Evolutionary conservation across 2,888 invertebrate genomes (phyloP), one percentile per base, ranked within the genome.

Genomic region (Tetragnatha montana): DNA sequence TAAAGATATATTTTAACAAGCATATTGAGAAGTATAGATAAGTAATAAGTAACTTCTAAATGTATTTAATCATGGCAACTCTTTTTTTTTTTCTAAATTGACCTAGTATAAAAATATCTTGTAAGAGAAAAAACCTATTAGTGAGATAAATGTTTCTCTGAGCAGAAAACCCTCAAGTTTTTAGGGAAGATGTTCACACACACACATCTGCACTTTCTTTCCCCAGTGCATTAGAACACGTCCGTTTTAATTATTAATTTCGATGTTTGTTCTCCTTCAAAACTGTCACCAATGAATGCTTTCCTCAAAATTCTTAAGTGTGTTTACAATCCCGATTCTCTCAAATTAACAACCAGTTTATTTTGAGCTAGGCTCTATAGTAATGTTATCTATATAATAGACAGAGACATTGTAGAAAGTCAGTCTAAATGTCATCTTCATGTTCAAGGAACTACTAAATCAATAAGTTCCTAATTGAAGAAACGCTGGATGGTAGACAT

Each of bases 51-150:
- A 35, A 35, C 35, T 35, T 35, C 35, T 35, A 35, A 35, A 35
- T 35, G 35, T 35, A 35, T 35, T 2, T 35, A 35, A 35, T 60
- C 14, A 60, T 60, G 60, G 60, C 17, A 60, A 17, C 60, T 8
- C 60, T 8, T 60, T 60, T 60, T 60, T 60, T 51, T 47, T 47
- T 7, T 60, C 51, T 60, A 60, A 21, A 14, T 60, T 78, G 21
- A 60, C 60, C 60, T 60, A 60, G 22, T 78, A 78, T 78, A 78
- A 78, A 78, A 78, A 78, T 78, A 78, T 51, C 60, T 78, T 22
- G 22, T 78, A 60, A 60, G 78, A 60, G 51, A 78, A 75, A 8
- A 76, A 60, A 22, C 78, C 17, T 60, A 60, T 60, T 60, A 17
- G 60, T 60, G 8, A 60, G 17, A 60, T 60, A 60, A 60, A 17